Percentiles rank a stretch among this genome's conserved stretches.
These are phyloP conservation scores for Drosophila obscura DNA, from an alignment of 1,140 invertebrate genomes.

Conservation along the genomic window DNA sequence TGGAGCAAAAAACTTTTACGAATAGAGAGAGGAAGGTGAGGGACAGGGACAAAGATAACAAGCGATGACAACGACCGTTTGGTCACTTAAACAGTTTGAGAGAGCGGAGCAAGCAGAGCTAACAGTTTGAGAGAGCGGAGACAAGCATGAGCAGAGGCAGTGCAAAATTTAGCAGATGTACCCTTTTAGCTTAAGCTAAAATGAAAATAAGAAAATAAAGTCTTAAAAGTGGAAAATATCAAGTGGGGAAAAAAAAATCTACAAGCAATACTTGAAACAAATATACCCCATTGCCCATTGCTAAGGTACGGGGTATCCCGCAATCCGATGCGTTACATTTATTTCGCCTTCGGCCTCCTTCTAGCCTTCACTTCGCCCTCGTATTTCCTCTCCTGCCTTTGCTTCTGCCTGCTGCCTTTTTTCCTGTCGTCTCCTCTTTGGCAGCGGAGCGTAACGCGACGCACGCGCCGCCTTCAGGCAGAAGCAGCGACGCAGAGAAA, in stretches of 20 bases:
- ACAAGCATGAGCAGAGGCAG: too few relatives aligned
- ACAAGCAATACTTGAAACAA: too few relatives aligned
- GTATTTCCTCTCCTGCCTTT: neutral
- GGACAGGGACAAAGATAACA: too few relatives aligned
- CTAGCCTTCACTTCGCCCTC: neutral
- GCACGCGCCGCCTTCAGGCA: constrained; percentile 32
- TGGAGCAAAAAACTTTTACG: constrained; percentile 73
- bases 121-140: too few relatives aligned
- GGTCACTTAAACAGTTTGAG: neutral
- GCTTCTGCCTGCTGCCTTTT: neutral
- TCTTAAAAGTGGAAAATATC: too few relatives aligned
- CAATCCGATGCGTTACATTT: constrained; percentile 22
- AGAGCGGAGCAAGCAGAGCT: neutral
- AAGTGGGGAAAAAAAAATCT: too few relatives aligned
- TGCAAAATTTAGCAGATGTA: too few relatives aligned
- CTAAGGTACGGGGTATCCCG: too few relatives aligned
- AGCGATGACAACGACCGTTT: constrained; percentile 2
- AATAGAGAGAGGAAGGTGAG: constrained; percentile 22
- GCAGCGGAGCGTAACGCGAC: constrained; percentile 9
- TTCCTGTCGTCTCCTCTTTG: constrained; percentile 4
- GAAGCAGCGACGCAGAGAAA: constrained; percentile 1
- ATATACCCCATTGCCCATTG: too few relatives aligned
- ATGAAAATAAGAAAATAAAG: too few relatives aligned
- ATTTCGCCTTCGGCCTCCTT: constrained; percentile 13
- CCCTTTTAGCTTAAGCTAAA: too few relatives aligned